Percentiles rank a stretch among this genome's conserved stretches.
Conservation (phyloP, 2,888 invertebrate species). For the Rhagium mordax region DNA sequence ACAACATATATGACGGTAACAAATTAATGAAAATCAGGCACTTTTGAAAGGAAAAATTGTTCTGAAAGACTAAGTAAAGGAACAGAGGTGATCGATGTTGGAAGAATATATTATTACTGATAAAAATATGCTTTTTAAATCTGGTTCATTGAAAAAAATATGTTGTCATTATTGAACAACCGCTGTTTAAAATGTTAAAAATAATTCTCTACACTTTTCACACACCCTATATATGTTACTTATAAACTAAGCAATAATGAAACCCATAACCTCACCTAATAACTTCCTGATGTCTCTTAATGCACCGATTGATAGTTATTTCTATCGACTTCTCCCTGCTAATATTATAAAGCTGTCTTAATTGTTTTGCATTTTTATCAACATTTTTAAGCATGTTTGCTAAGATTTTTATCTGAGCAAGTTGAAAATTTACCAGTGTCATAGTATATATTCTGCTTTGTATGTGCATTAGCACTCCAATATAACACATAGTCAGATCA, state of each 20-base stretch:
- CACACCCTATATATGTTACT: too few species aligned
- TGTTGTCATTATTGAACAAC: too few species aligned
- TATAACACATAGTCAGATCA: background rate
- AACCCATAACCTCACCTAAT: background rate
- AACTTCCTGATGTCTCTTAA: slow-evolving; percentile 4
- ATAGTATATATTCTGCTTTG: background rate
- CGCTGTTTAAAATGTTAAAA: too few species aligned
- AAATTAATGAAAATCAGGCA: too few species aligned
- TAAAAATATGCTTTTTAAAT: too few species aligned
- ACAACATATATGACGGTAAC: too few species aligned
- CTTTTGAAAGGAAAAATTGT: too few species aligned
- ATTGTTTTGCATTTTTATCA: background rate
- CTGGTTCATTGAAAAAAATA: too few species aligned
- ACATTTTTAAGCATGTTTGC: background rate
- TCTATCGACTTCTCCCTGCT: background rate
- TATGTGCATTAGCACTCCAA: background rate
- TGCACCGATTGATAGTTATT: background rate
- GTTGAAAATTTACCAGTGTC: background rate
- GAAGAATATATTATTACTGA: too few species aligned
- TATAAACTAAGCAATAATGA: background rate
- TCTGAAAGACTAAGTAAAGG: too few species aligned
- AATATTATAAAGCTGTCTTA: background rate
- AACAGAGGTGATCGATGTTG: too few species aligned
- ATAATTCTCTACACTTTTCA: too few species aligned
- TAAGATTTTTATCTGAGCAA: slow-evolving; percentile 7